Conservation (phyloP, 2,888 invertebrate genomes). For the Ornithoptera alexandrae region DNA sequence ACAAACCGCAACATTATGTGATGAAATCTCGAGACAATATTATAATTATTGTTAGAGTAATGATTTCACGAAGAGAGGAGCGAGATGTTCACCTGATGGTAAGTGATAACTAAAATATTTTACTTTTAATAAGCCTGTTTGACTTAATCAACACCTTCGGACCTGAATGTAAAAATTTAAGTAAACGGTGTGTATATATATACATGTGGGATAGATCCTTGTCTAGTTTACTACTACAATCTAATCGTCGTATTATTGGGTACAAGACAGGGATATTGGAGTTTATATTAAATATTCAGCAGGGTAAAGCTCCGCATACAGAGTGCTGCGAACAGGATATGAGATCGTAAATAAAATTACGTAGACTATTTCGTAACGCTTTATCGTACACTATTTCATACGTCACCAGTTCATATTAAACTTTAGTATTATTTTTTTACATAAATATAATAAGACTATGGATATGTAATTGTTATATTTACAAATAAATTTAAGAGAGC, state of each 20-base stretch:
- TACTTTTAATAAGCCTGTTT: no score
- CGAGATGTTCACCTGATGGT: no score
- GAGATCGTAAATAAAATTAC: constrained; percentile 26
- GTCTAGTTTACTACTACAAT: neutral
- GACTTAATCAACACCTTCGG: no score
- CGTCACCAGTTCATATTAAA: neutral
- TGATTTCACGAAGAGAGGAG: no score
- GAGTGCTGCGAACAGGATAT: constrained; percentile 20
- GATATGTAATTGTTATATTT: no score
- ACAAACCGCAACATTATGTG: no score
- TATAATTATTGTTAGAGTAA: no score
- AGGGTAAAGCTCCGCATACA: constrained; percentile 8
- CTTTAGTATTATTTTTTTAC: neutral
- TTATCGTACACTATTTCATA: neutral
- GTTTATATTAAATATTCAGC: neutral
- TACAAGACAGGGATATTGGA: neutral
- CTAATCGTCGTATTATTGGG: neutral
- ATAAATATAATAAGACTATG: neutral
- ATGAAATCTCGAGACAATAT: no score
- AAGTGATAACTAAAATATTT: no score
- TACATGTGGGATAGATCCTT: no score
- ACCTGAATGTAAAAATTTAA: no score
- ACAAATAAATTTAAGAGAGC: no score
- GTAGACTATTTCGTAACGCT: constrained; percentile 7
- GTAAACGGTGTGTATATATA: neutral